These are phyloP conservation scores for Psilopsiagon aymara DNA, from an alignment of 2,113 vertebrate species.

Conservation along the genomic window DNA sequence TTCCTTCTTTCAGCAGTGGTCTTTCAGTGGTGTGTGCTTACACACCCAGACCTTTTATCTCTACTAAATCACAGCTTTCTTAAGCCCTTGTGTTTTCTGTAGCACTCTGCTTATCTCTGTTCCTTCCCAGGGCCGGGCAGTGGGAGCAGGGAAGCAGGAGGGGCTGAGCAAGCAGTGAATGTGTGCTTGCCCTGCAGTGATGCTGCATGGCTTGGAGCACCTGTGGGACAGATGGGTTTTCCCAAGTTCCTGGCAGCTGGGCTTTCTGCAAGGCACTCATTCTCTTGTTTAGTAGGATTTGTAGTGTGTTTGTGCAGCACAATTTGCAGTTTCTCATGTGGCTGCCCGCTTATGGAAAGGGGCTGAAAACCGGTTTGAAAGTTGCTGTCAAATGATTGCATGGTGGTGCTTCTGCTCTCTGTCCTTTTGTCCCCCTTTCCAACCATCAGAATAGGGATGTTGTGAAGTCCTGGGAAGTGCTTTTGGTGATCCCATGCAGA, in stretches of 20 bases:
- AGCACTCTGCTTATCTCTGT: conserved; percentile 52
- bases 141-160: conserved; percentile 3
- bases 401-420: neutral
- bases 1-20: neutral
- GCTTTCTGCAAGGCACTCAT: neutral
- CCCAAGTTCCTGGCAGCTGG: neutral
- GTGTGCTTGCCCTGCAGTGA: neutral
- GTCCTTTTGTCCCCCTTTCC: neutral
- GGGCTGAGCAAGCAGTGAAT: neutral
- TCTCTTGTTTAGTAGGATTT: neutral
- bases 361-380: neutral
- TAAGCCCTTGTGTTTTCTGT: conserved; percentile 32
- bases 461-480: neutral
- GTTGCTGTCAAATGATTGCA: rapidly evolving
- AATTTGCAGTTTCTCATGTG: neutral
- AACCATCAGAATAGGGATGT: neutral
- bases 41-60: conserved; percentile 36
- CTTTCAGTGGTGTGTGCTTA: neutral
- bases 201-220: neutral
- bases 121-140: conserved; percentile 25
- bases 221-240: neutral
- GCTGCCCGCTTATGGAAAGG: neutral
- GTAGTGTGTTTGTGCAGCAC: neutral
- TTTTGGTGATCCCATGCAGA: neutral
- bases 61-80: conserved; percentile 37